Evolutionary conservation across 2,888 invertebrate genomes (phyloP).

Genomic region (Doris montereyensis): DNA sequence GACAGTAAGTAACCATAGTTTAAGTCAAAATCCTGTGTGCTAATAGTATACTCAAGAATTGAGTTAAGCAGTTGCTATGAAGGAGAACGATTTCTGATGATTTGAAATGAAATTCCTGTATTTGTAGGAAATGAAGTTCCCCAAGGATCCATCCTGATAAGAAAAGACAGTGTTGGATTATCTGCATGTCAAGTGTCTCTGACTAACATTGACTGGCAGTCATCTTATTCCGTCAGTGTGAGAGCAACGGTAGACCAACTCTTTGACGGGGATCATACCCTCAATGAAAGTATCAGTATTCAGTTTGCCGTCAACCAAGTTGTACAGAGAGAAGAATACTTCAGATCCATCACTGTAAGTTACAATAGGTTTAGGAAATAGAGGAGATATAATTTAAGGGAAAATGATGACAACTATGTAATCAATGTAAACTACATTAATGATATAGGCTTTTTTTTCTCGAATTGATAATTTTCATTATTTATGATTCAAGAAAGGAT

Average conservation of each 20-base stretch:
- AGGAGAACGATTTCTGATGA: too few relatives aligned
- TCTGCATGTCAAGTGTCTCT: slow-evolving; percentile 43
- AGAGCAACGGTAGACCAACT: slow-evolving; percentile 49
- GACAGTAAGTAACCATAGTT: too few relatives aligned
- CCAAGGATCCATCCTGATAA: slow-evolving; percentile 33
- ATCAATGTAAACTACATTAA: too few relatives aligned
- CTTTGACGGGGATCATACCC: slow-evolving; percentile 50
- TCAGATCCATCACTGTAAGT: neutral
- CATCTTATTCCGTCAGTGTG: slow-evolving; percentile 40
- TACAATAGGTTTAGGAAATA: too few relatives aligned
- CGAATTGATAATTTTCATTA: too few relatives aligned
- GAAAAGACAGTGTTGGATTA: slow-evolving; percentile 9
- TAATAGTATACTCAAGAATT: too few relatives aligned
- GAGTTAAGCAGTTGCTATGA: too few relatives aligned
- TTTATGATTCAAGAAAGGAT: too few relatives aligned
- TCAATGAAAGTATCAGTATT: slow-evolving; percentile 23
- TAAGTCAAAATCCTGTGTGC: too few relatives aligned
- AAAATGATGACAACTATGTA: neutral
- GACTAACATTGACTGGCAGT: slow-evolving; percentile 42
- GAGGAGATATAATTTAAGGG: too few relatives aligned
- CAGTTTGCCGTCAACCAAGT: neutral
- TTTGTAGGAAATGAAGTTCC: slow-evolving; percentile 24
- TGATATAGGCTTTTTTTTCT: too few relatives aligned
- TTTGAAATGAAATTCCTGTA: too few relatives aligned
- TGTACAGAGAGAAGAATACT: neutral